Evolutionary conservation across 2,888 invertebrate species (phyloP).

Genomic region (Steromphala cineraria): DNA sequence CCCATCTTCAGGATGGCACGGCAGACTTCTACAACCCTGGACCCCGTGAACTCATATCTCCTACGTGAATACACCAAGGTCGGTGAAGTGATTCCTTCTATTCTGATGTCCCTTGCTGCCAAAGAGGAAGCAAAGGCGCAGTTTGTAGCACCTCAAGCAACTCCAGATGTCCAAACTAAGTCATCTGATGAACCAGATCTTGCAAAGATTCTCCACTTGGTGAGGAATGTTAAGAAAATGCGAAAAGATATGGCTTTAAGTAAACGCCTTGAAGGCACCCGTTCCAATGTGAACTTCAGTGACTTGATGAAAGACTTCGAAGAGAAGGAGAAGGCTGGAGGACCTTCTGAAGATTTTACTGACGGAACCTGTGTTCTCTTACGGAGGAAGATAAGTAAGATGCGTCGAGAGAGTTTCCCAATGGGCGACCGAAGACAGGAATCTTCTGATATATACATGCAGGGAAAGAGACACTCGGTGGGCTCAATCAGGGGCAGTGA

Average conservation of each 20-base stretch:
- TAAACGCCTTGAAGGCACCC: slow-evolving; percentile 22
- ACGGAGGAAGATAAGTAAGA: slow-evolving; percentile 35
- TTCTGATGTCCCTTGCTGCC: neutral
- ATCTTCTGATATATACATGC: neutral
- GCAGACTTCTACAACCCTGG: neutral
- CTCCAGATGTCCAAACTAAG: neutral
- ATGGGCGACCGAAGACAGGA: neutral
- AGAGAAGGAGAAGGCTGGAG: slow-evolving; percentile 25
- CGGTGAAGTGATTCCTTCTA: neutral
- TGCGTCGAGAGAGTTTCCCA: slow-evolving; percentile 20
- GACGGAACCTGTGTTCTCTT: slow-evolving; percentile 34
- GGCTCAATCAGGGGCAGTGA: neutral
- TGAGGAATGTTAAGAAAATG: slow-evolving; percentile 27
- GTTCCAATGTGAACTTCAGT: slow-evolving; percentile 19
- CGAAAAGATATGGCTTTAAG: slow-evolving; percentile 30
- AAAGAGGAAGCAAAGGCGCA: neutral
- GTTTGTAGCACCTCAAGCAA: neutral
- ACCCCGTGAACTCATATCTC: neutral
- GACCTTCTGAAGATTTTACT: slow-evolving; percentile 33
- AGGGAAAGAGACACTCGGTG: neutral
- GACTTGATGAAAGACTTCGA: slow-evolving; percentile 30
- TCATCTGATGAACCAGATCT: neutral
- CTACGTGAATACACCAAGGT: neutral
- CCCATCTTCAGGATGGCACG: neutral
- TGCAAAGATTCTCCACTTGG: slow-evolving; percentile 16